These are phyloP conservation scores for Felis chaus DNA, from an alignment of 2,113 vertebrate species.

Conservation along the genomic window DNA sequence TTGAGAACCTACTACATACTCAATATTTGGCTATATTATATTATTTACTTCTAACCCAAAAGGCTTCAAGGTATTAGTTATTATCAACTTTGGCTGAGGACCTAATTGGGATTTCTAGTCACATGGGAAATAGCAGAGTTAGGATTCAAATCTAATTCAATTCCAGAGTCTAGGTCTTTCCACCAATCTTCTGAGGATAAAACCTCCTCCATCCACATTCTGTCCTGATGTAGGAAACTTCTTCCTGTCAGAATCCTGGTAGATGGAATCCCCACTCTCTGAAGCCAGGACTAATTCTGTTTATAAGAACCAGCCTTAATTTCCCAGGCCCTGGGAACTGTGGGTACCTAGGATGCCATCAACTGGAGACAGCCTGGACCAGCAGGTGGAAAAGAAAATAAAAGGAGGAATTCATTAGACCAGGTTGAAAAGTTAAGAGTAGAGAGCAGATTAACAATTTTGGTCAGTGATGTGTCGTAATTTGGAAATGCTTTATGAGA, in stretches of 20 bases:
- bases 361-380: background rate
- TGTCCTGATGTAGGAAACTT: background rate
- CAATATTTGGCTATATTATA: background rate
- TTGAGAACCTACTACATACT: background rate
- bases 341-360: background rate
- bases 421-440: background rate
- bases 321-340: background rate
- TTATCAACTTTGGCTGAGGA: background rate
- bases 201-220: background rate
- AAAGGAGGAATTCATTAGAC: background rate
- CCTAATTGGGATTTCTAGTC: background rate
- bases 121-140: background rate
- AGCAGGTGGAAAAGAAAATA: background rate
- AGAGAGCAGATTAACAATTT: slow-evolving; percentile 16
- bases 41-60: slow-evolving; percentile 34
- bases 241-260: background rate
- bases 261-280: background rate
- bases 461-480: background rate
- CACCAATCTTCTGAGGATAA: background rate
- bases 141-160: slow-evolving; percentile 29
- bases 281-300: background rate
- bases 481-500: slow-evolving; percentile 43
- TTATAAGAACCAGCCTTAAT: background rate
- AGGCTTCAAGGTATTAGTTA: background rate
- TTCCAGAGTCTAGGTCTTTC: slow-evolving; percentile 21